phyloP scores from a whole-genome alignment of 2,797 vertebrate species.

The Morus bassanus region DNA sequence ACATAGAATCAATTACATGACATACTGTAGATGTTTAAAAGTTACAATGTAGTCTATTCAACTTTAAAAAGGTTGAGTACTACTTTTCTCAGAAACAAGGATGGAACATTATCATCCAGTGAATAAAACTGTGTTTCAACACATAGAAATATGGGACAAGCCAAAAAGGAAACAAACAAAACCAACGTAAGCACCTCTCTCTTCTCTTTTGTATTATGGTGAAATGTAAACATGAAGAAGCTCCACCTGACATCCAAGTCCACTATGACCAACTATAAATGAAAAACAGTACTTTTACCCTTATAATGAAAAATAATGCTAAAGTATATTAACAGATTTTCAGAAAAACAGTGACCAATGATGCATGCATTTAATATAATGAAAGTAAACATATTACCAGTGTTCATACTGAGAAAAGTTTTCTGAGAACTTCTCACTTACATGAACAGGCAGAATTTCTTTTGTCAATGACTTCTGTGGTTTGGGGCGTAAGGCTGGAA shows the following conservation, averaged over 20 bases:
- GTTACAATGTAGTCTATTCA: neutral
- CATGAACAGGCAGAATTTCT: neutral
- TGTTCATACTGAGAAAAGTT: neutral
- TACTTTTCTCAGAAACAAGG: neutral
- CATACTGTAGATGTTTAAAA: neutral
- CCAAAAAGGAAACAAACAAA: neutral
- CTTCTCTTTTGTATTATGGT: neutral
- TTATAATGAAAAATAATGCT: neutral
- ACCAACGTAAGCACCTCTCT: neutral
- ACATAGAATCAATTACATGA: neutral
- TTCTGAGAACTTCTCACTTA: neutral
- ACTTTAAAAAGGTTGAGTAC: neutral
- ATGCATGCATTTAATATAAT: neutral
- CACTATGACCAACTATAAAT: neutral
- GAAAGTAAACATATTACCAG: neutral
- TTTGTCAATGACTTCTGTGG: neutral
- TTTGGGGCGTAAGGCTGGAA: neutral
- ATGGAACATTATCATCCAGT: neutral
- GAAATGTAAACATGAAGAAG: neutral
- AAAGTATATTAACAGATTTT: neutral
- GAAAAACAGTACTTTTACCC: neutral
- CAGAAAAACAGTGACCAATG: neutral
- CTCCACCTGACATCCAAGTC: neutral
- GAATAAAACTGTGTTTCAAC: neutral
- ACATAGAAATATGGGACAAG: neutral